Evolutionary conservation across 1,140 invertebrate species (phyloP).

Genomic region (Macrotrachela quadricornifera): DNA sequence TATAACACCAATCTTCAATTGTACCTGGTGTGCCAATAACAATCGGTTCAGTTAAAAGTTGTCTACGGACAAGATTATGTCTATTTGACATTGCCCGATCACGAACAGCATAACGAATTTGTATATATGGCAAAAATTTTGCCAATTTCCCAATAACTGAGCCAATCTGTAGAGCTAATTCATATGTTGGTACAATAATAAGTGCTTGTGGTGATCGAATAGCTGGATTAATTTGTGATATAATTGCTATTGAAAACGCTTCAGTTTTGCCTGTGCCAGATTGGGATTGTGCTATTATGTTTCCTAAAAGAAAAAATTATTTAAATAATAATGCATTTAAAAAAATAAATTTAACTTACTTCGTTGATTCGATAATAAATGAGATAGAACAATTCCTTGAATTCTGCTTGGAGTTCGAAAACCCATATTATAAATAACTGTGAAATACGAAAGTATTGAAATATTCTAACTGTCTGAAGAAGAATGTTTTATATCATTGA

Average conservation of each 20-base stretch:
- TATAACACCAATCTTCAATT: slow-evolving; percentile 57
- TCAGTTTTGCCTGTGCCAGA: slow-evolving; percentile 97
- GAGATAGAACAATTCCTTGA: slow-evolving; percentile 80
- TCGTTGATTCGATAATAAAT: slow-evolving; percentile 72
- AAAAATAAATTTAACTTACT: slow-evolving; percentile 24
- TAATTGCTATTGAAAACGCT: slow-evolving; percentile 84
- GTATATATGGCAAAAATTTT: slow-evolving; percentile 65
- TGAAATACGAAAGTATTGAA: too few species aligned
- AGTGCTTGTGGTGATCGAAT: slow-evolving; percentile 57
- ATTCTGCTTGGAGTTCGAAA: slow-evolving; percentile 95
- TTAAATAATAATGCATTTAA: too few species aligned
- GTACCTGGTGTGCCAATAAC: slow-evolving; percentile 55
- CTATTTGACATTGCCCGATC: too few species aligned
- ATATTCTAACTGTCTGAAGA: too few species aligned
- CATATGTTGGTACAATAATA: slow-evolving; percentile 85
- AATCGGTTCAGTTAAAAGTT: slow-evolving; percentile 49
- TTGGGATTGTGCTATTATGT: slow-evolving; percentile 96
- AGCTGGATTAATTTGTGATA: slow-evolving; percentile 60
- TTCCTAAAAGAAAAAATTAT: slow-evolving; percentile 21
- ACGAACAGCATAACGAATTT: slow-evolving; percentile 67
- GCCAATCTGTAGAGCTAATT: slow-evolving; percentile 83
- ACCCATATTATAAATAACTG: slow-evolving; percentile 56
- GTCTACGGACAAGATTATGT: slow-evolving; percentile 30
- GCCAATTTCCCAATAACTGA: slow-evolving; percentile 82
- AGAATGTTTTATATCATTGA: too few species aligned